Base-by-base conservation (phyloP, 2,113 vertebrate species). In the Xyrauchen texanus region DNA sequence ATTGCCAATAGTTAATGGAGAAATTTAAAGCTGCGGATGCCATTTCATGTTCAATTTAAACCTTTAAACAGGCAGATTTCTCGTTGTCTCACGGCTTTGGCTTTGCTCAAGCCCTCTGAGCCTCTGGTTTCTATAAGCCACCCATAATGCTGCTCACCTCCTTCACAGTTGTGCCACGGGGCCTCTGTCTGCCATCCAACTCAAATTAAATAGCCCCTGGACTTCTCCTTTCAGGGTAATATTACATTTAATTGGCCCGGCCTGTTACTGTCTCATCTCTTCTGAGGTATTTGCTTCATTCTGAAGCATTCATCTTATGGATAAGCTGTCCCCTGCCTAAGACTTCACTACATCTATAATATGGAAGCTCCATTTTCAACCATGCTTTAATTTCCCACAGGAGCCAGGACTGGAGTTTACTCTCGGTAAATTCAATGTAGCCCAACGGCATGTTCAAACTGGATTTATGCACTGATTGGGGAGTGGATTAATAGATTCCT, bases 381-480 rank as follows among this genome's bases (percentile, higher is more conserved):
- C 75, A 64, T 58, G 80, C 88, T 80, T 85, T 91, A 85, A 92
- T 91, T 91, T 91, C 89, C 91, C 91, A 80, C 13, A 52, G 87
- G 87, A 88, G 82, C 73, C 45, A 80, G 11, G 15, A 63, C 81
- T 82, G 47, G 21, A 77, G 77, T 84, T 87, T 78, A 84, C 81
- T 58, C 71, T 78, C 69, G 64, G 86, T 88, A 89, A 89, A 87
- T 90, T 86, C 79, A 42, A 16, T 71, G n/a, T 61, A 12, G 57
- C 47, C 49, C 58, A 16, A 21, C 44, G 10, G 51, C 57, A 10
- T 8, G 4, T 63, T 70, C 58, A 62, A 55, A 8, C 47, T 53
- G 51, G 53, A 63, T 81, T 67, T 60, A 68, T 67, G 45, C 16
- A 13, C 77, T 67, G 15, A 34, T 53, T 53, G 9, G 15, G 9